These are phyloP conservation scores for Blera fallax DNA, from an alignment of 2,888 invertebrate species.

Conservation along the genomic window DNA sequence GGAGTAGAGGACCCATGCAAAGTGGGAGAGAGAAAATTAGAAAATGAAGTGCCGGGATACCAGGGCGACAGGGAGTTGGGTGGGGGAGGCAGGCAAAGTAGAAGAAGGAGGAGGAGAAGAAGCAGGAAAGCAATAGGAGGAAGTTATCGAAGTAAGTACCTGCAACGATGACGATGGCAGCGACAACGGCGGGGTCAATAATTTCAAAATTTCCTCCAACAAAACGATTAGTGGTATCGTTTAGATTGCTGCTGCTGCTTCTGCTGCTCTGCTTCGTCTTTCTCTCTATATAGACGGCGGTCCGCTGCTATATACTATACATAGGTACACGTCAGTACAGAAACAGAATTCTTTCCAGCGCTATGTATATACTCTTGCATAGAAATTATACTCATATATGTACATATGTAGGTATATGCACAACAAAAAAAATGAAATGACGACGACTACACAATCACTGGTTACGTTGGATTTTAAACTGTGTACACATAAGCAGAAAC, in stretches of 20 bases:
- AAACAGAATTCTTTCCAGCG: slow-evolving; percentile 45
- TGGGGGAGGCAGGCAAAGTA: not conserved
- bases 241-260: slow-evolving; percentile 44
- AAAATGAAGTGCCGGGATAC: slow-evolving; percentile 49
- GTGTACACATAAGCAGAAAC: slow-evolving; percentile 52
- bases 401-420: slow-evolving; percentile 12
- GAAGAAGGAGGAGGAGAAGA: too few species aligned
- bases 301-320: slow-evolving; percentile 30
- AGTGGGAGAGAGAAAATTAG: slow-evolving; percentile 65
- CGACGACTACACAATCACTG: slow-evolving; percentile 47
- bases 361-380: slow-evolving; percentile 46
- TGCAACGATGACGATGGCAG: slow-evolving; percentile 68
- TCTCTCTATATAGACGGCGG: not conserved
- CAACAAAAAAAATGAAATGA: slow-evolving; percentile 1
- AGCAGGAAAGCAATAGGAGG: not conserved
- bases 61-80: not conserved
- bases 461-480: slow-evolving; percentile 55
- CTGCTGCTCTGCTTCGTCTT: slow-evolving; percentile 5
- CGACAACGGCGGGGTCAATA: slow-evolving; percentile 74
- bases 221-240: slow-evolving; percentile 61
- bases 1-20: not conserved
- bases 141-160: slow-evolving; percentile 62
- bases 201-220: slow-evolving; percentile 74
- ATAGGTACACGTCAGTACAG: slow-evolving; percentile 52
- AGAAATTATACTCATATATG: slow-evolving; percentile 8